A percentile compares a stretch with the other conserved stretches of the same genome.
Evolutionary conservation across 2,888 invertebrate genomes (phyloP).

Genomic region (Anagyrus pseudococci): DNA sequence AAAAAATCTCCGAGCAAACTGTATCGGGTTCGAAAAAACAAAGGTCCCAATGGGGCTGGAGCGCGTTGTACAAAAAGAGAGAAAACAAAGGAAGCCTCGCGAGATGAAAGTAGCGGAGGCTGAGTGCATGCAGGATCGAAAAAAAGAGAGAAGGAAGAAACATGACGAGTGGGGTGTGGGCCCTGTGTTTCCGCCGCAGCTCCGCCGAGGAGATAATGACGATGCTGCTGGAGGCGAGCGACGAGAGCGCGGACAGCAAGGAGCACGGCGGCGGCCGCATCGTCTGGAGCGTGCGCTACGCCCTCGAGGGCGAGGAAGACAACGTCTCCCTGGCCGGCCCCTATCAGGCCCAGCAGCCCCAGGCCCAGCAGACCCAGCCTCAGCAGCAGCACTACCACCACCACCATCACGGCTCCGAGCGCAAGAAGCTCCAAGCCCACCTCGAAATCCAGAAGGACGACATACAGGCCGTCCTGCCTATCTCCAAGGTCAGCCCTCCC

Average conservation of each 20-base stretch:
- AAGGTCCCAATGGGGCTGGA: too few relatives aligned
- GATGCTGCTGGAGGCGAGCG: conserved; percentile 89
- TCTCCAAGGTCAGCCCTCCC: conserved; percentile 77
- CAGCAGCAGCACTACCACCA: conserved; percentile 50
- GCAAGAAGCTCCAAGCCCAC: conserved; percentile 77
- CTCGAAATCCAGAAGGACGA: conserved; percentile 93
- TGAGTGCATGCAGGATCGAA: too few relatives aligned
- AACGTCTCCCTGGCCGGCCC: conserved; percentile 52
- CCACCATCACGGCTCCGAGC: conserved; percentile 47
- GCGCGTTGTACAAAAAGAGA: too few relatives aligned
- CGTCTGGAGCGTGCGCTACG: conserved; percentile 84
- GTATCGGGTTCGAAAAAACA: too few relatives aligned
- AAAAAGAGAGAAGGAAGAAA: too few relatives aligned
- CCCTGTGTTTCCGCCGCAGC: conserved; percentile 40
- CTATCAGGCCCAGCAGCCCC: conserved; percentile 47
- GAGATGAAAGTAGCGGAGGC: too few relatives aligned
- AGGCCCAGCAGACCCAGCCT: conserved; percentile 45
- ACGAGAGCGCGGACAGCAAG: conserved; percentile 72
- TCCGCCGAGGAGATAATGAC: conserved; percentile 84
- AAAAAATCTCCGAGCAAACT: too few relatives aligned
- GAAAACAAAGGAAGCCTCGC: too few relatives aligned
- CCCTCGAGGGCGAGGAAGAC: conserved; percentile 67
- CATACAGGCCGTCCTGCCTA: conserved; percentile 90
- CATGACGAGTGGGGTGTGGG: too few relatives aligned
- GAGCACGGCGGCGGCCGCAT: conserved; percentile 83